phyloP scores from a whole-genome alignment of 2,888 invertebrate genomes.

The Aspidiotus rigidus region DNA sequence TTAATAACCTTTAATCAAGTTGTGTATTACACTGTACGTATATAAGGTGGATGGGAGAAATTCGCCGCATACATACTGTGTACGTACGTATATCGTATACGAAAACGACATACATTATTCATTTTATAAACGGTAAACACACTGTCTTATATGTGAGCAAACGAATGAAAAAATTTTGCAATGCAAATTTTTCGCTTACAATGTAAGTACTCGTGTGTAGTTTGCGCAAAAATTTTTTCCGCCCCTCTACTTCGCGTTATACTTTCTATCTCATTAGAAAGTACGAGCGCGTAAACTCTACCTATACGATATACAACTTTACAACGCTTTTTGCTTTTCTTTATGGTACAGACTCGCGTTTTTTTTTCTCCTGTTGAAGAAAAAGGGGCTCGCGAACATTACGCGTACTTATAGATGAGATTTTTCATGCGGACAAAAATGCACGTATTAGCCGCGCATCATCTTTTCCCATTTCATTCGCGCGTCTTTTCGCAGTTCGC shows the following conservation, averaged over 20 bases:
- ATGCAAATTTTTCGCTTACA: conserved; percentile 29
- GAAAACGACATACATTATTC: conserved; percentile 31
- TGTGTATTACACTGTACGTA: not conserved
- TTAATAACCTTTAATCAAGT: conserved; percentile 15
- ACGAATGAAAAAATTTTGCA: conserved; percentile 34
- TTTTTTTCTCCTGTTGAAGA: too few relatives aligned
- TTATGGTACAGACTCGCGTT: too few relatives aligned
- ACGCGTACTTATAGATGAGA: too few relatives aligned
- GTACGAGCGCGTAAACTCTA: not conserved
- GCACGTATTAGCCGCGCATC: too few relatives aligned
- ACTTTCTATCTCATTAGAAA: not conserved
- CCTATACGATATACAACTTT: not conserved
- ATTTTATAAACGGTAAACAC: conserved; percentile 32
- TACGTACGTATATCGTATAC: not conserved
- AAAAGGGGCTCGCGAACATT: too few relatives aligned
- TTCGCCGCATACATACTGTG: conserved; percentile 13
- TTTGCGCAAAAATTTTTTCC: conserved; percentile 3
- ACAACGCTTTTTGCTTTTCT: not conserved
- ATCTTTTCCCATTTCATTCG: too few relatives aligned
- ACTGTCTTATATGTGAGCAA: conserved; percentile 22
- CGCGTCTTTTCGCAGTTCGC: too few relatives aligned
- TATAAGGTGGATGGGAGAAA: conserved; percentile 12
- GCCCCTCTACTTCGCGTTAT: not conserved
- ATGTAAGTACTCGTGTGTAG: conserved; percentile 13
- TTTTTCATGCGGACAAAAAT: too few relatives aligned